Percentiles rank a stretch among this genome's conserved stretches.
phyloP scores from a whole-genome alignment of 64 coral and sea anemone species.

The Montipora capricornis region DNA sequence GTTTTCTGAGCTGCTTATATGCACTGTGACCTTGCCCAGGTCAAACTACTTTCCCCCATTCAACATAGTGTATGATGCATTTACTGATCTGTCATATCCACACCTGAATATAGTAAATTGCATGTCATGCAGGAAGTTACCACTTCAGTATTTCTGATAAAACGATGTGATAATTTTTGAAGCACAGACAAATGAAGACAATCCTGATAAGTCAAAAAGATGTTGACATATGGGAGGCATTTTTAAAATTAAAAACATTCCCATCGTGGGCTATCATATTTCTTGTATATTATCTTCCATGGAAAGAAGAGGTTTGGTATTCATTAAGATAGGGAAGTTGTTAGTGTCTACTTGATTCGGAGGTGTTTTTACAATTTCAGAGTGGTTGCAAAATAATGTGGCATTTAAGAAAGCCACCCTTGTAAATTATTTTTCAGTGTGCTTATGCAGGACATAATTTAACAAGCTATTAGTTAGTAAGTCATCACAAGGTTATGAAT shows the following conservation, averaged over 20 bases:
- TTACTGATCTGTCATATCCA: too few species aligned
- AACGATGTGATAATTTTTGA: not conserved
- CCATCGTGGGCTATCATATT: not conserved
- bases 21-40: too few species aligned
- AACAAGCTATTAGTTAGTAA: not conserved
- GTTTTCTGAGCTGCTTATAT: too few species aligned
- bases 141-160: too few species aligned
- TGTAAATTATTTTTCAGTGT: not conserved
- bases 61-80: too few species aligned
- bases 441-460: not conserved
- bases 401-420: slow-evolving; percentile 19
- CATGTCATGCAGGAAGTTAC: too few species aligned
- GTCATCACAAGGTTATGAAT: too few species aligned
- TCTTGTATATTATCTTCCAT: slow-evolving; percentile 8
- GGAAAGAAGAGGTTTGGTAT: not conserved
- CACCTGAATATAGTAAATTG: too few species aligned
- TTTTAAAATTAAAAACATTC: not conserved
- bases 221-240: slow-evolving; percentile 27
- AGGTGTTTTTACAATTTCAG: not conserved
- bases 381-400: not conserved
- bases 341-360: not conserved
- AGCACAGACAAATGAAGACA: too few species aligned
- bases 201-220: slow-evolving; percentile 9
- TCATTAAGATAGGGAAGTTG: not conserved
- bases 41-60: too few species aligned